Evolutionary conservation across 1,140 invertebrate species (phyloP), one percentile per base, ranked within the genome.

Genomic region (Nylanderia fulva): DNA sequence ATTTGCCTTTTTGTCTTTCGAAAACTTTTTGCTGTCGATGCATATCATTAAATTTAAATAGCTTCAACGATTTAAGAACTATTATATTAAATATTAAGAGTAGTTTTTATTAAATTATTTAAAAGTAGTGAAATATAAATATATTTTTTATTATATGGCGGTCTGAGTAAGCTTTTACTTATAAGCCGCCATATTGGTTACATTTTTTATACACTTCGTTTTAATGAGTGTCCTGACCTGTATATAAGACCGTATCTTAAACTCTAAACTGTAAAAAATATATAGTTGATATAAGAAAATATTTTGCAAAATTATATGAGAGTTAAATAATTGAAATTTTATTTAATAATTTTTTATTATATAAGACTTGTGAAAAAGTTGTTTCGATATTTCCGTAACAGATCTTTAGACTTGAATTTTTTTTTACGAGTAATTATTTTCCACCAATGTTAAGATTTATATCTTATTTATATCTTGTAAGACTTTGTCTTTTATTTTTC

Each of bases 1-100:
- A 71, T 58, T 58, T 24, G 33, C 11, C 48, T 42, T 29, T 56
- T 54, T 61, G 75, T 11, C 13, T 58, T 21, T 45, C 39, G 52
- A 29, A 18, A n/a, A 24, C 29, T 56, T 58, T 33, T 21, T 64
- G 8, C 24, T 15, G 42, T 15, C 3, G 8, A 76, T n/a, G 36
- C 36, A 61, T n/a, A n/a, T 9, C 60, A 8, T 75, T 29, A 75
- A 36, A 75, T 60, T 63, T 77, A 63, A 64, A 61, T 21, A 60
- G 33, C 54, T 60, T 24, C 13, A 9, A 11, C n/a, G 42, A 9
- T 18, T 54, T n/a, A n/a, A n/a, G n/a, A n/a, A n/a, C n/a, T n/a
- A n/a, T n/a, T n/a, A n/a, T n/a, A n/a, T n/a, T n/a, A n/a, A n/a
- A n/a, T n/a, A n/a, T n/a, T n/a, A n/a, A n/a, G n/a, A n/a, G n/a